Evolutionary conservation across 2,888 invertebrate genomes (phyloP), one percentile per base, ranked within the genome.

Genomic region (Drosophila birchii): DNA sequence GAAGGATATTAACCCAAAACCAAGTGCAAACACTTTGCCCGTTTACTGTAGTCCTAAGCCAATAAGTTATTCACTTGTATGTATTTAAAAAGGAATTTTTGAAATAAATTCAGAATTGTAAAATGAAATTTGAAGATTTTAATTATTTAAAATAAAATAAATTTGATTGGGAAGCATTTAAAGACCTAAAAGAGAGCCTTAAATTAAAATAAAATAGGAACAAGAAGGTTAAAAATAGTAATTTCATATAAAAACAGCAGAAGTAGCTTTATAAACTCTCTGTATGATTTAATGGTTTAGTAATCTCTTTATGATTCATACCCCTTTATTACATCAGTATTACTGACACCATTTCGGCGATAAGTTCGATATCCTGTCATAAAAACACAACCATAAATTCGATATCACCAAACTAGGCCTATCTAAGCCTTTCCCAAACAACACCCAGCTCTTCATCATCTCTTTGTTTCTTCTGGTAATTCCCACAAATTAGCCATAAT

Each of bases 401-500:
- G 34, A 14, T 34, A 34, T 49, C 14, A 32, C 14, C 8, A 14
- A 32, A 8, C 5, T 5, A 12, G 18, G 18, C 49, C 32, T 8
- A 51, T 51, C 49, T 34, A 20, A 34, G 20, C 51, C 16, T 16
- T 34, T 51, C 34, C 16, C 20, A 23, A 32, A 36, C n/a, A 63
- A 45, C 38, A 39, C 39, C 34, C 20, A 43, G 49, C 63, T 36
- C 64, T 49, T 64, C 66, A 49, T 64, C 63, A 34, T 58, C 39
- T 38, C 45, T 34, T 62, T 57, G 56, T 56, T 64, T 64, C 38
- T 26, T 32, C 39, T 55, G 44, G 61, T 78, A 86, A 80, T 73
- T 47, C 78, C 70, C 80, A 86, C 82, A 80, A 86, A 80, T 83
- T 82, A 80, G 56, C 51, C 54, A 62, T 80, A 80, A 86, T 71